phyloP scores from a whole-genome alignment of 1,140 invertebrate species.

The Sesamia nonagrioides region DNA sequence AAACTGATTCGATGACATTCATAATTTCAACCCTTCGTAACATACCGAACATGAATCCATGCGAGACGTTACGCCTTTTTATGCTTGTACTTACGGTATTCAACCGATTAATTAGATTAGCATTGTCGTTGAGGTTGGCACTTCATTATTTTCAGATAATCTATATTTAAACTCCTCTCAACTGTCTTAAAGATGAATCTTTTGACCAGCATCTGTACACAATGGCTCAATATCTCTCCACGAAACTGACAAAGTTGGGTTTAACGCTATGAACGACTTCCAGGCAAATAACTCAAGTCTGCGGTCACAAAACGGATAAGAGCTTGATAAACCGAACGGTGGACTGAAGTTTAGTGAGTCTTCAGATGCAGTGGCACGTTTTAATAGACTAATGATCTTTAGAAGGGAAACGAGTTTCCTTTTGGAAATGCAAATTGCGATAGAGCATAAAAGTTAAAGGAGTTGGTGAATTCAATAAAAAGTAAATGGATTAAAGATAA shows the following conservation, averaged over 20 bases:
- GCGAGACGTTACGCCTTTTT: too few relatives aligned
- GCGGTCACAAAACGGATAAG: slow-evolving; percentile 38
- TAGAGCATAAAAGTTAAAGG: too few relatives aligned
- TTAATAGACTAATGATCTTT: slow-evolving; percentile 21
- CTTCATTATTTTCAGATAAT: slow-evolving; percentile 7
- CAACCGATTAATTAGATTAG: too few relatives aligned
- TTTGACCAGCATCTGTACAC: slow-evolving; percentile 23
- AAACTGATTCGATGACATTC: too few relatives aligned
- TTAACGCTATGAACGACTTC: slow-evolving; percentile 28
- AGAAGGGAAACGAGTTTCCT: background rate
- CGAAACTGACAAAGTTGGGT: slow-evolving; percentile 29
- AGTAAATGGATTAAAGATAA: too few relatives aligned
- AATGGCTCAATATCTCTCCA: slow-evolving; percentile 16
- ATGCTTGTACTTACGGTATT: too few relatives aligned
- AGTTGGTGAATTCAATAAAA: too few relatives aligned
- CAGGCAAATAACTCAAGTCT: slow-evolving; percentile 32
- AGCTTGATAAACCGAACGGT: slow-evolving; percentile 21
- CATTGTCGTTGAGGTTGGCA: background rate
- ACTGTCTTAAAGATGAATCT: background rate
- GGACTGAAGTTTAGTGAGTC: slow-evolving; percentile 4
- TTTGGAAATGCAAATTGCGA: too few relatives aligned
- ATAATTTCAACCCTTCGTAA: too few relatives aligned
- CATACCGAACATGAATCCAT: too few relatives aligned
- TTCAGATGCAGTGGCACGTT: slow-evolving; percentile 26
- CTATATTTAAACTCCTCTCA: background rate